These are phyloP conservation scores for Lerema accius DNA, from an alignment of 1,140 invertebrate species.

Conservation along the genomic window DNA sequence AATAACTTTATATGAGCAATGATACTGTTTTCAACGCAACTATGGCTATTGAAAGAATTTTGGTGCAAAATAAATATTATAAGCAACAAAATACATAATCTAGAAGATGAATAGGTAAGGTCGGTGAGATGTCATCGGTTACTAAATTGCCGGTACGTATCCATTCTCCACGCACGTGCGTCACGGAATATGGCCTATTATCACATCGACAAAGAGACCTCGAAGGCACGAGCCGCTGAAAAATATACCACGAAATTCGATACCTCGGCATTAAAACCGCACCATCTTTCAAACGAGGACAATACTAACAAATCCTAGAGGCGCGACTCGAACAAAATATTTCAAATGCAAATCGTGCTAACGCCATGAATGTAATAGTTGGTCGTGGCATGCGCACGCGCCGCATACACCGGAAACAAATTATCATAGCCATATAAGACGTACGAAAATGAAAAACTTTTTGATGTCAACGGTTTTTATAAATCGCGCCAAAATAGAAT, in stretches of 20 bases:
- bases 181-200: conserved; percentile 67
- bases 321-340: conserved; percentile 75
- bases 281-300: conserved; percentile 59
- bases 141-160: conserved; percentile 10
- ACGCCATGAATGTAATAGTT: conserved; percentile 79
- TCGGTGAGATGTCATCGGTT: conserved; percentile 14
- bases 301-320: conserved; percentile 56
- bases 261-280: conserved; percentile 57
- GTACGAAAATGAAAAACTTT: conserved; percentile 75
- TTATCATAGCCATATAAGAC: conserved; percentile 81
- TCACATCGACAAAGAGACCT: conserved; percentile 57
- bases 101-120: conserved; percentile 32
- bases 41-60: background rate
- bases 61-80: background rate
- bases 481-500: conserved; percentile 75
- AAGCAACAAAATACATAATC: background rate
- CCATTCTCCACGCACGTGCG: conserved; percentile 70
- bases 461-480: conserved; percentile 72
- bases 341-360: conserved; percentile 82
- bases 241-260: conserved; percentile 80
- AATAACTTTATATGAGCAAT: background rate
- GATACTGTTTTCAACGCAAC: background rate
- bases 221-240: conserved; percentile 71
- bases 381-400: conserved; percentile 76
- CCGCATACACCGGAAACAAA: conserved; percentile 77